phyloP scores from a whole-genome alignment of 2,113 vertebrate genomes.

The Scopus umbretta region DNA sequence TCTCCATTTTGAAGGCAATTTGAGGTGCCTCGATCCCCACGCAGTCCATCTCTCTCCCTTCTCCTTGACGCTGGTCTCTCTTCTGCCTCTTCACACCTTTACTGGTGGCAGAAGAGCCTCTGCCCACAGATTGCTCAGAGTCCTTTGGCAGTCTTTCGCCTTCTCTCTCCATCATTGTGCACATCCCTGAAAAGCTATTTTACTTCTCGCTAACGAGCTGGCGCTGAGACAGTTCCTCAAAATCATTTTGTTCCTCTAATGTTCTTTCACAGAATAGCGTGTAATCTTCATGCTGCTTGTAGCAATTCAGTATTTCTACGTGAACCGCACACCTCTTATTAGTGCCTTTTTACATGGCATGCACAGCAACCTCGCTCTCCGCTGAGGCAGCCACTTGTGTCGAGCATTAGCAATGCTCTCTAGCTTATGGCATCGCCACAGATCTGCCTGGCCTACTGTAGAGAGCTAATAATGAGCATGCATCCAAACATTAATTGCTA shows the following conservation, averaged over 20 bases:
- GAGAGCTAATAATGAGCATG: not conserved
- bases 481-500: not conserved
- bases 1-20: not conserved
- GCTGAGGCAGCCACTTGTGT: not conserved
- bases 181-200: not conserved
- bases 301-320: not conserved
- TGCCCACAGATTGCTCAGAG: not conserved
- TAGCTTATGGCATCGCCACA: not conserved
- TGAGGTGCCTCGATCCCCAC: fast-evolving
- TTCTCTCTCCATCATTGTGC: not conserved
- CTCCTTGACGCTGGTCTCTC: not conserved
- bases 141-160: not conserved
- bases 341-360: not conserved
- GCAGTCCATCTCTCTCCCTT: not conserved
- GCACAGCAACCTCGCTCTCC: not conserved
- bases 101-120: not conserved
- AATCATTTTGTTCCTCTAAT: not conserved
- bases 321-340: not conserved
- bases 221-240: not conserved
- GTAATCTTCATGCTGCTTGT: not conserved
- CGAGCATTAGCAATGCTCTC: not conserved
- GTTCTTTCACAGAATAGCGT: not conserved
- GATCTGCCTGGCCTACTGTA: not conserved
- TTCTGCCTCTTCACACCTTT: not conserved
- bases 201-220: not conserved